Conservation (phyloP, 2,113 vertebrate species). For the Lagopus muta region DNA sequence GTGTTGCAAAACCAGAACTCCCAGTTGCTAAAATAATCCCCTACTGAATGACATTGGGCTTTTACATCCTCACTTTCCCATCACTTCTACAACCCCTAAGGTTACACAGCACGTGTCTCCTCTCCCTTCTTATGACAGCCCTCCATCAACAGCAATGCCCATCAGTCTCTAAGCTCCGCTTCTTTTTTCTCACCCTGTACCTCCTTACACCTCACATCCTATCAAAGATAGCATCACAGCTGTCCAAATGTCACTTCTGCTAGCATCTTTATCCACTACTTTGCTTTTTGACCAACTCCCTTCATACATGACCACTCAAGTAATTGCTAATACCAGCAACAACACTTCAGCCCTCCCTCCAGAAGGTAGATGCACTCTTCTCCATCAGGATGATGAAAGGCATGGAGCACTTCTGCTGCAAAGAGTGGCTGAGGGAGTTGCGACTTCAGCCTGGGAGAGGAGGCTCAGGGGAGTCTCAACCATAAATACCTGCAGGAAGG, state of each 20-base stretch:
- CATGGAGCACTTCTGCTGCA: not conserved
- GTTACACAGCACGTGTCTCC: fast-evolving
- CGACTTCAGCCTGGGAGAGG: not conserved
- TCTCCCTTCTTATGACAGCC: not conserved
- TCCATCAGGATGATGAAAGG: not conserved
- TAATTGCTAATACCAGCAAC: not conserved
- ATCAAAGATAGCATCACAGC: not conserved
- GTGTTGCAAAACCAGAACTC: not conserved
- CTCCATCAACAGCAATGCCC: not conserved
- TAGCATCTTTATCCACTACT: not conserved
- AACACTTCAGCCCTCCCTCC: not conserved
- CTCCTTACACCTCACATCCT: not conserved
- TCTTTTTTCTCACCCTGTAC: not conserved
- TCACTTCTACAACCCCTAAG: too few relatives aligned
- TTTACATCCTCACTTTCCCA: not conserved
- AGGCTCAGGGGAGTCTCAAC: not conserved
- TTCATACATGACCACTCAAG: not conserved
- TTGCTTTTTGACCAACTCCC: not conserved
- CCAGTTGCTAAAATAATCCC: not conserved
- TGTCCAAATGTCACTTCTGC: not conserved
- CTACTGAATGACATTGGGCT: not conserved
- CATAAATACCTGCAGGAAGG: not conserved
- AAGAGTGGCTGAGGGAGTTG: not conserved
- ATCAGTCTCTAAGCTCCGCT: not conserved
- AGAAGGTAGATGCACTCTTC: not conserved